Evolutionary conservation across 2,113 vertebrate genomes (phyloP).

Genomic region (Gallinago jamesoni): DNA sequence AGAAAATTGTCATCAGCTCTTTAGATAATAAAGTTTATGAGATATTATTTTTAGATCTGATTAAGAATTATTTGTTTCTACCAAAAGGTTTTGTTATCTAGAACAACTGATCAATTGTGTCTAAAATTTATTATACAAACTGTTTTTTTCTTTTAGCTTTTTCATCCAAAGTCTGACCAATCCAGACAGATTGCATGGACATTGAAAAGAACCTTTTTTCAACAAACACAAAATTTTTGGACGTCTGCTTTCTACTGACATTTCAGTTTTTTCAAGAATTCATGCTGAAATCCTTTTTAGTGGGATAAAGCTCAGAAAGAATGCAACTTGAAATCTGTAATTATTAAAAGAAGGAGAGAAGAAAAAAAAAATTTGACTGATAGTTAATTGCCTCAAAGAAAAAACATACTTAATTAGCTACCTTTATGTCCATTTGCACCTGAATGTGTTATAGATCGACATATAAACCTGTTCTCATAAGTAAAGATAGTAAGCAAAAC

Average conservation of each 20-base stretch:
- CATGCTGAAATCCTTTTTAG: constrained; percentile 25
- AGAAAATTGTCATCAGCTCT: not conserved
- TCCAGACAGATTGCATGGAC: not conserved
- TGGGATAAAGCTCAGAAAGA: constrained; percentile 44
- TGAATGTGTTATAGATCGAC: constrained; percentile 46
- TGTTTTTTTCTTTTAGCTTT: not conserved
- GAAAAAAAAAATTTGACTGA: not conserved
- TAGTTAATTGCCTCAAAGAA: constrained; percentile 60
- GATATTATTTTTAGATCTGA: not conserved
- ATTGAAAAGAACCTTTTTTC: not conserved
- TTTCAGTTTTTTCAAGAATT: constrained; percentile 57
- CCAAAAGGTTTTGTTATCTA: not conserved
- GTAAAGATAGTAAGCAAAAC: not conserved
- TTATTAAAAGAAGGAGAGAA: constrained; percentile 55
- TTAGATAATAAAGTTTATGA: not conserved
- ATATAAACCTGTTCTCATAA: constrained; percentile 3
- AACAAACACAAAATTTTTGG: not conserved
- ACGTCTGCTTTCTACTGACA: constrained; percentile 17
- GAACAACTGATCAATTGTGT: not conserved
- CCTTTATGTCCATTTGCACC: constrained; percentile 59
- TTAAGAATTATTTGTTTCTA: not conserved
- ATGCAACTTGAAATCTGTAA: constrained; percentile 55
- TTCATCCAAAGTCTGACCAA: not conserved
- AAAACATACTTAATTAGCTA: constrained; percentile 66
- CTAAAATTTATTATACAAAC: not conserved